Evolutionary conservation across 2,888 invertebrate species (phyloP).

Genomic region (Stramonita haemastoma): DNA sequence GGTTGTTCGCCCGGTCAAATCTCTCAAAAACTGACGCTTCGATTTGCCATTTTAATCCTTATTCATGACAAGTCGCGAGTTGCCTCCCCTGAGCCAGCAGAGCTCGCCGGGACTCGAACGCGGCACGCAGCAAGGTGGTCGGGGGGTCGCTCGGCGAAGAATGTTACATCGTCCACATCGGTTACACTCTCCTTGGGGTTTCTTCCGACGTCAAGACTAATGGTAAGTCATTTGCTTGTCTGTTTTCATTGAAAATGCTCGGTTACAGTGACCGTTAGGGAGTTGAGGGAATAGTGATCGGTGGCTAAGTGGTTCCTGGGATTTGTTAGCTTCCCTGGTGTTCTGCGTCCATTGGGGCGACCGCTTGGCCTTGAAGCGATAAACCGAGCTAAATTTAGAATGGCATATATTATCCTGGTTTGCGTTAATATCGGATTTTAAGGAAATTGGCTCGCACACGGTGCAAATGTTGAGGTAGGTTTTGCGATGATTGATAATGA

Average conservation of each 20-base stretch:
- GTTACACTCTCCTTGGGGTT: background rate
- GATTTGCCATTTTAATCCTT: too few species aligned
- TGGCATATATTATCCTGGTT: slow-evolving; percentile 25
- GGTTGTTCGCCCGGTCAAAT: too few species aligned
- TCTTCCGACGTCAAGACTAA: background rate
- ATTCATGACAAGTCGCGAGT: background rate
- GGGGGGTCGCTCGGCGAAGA: slow-evolving; percentile 24
- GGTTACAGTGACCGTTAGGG: background rate
- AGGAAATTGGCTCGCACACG: background rate
- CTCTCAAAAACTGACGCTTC: too few species aligned
- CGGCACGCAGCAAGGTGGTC: slow-evolving; percentile 40
- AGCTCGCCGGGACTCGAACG: slow-evolving; percentile 43
- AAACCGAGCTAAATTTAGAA: slow-evolving; percentile 31
- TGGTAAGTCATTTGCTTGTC: background rate
- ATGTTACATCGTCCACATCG: slow-evolving; percentile 21
- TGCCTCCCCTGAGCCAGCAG: slow-evolving; percentile 8
- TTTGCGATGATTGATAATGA: slow-evolving; percentile 20
- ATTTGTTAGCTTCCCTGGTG: slow-evolving; percentile 11
- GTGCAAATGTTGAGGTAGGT: background rate
- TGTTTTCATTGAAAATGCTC: background rate
- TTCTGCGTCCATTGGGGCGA: slow-evolving; percentile 28
- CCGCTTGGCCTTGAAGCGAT: slow-evolving; percentile 33
- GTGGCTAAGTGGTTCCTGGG: slow-evolving; percentile 18
- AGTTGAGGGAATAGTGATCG: background rate
- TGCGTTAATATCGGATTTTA: background rate